Percentiles rank a stretch among this genome's conserved stretches.
Evolutionary conservation across 2,113 vertebrate species (phyloP).

Genomic region (Scartelaos histophorus): DNA sequence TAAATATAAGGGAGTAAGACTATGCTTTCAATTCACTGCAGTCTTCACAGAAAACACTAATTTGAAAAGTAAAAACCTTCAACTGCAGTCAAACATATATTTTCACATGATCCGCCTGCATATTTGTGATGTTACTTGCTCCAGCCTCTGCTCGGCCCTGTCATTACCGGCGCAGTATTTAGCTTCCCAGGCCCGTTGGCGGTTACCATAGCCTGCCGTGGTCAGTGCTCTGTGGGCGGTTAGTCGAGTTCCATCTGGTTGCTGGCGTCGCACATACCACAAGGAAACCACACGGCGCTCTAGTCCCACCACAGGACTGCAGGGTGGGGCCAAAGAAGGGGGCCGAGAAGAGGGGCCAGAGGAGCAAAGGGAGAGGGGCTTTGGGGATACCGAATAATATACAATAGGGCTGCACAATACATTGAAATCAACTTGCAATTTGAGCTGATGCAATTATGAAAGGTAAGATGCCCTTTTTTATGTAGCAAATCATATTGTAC

Average conservation of each 20-base stretch:
- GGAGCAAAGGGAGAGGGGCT: background rate
- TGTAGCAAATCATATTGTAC: no score
- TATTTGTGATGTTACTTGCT: constrained; percentile 58
- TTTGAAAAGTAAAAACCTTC: background rate
- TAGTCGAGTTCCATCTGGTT: constrained; percentile 67
- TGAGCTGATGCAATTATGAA: no score
- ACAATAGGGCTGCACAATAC: no score
- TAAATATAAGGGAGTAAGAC: background rate
- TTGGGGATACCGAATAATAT: no score
- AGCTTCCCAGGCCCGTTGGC: constrained; percentile 58
- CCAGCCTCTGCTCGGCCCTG: constrained; percentile 54
- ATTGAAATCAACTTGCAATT: no score
- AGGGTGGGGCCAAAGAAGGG: constrained; percentile 61
- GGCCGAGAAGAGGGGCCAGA: constrained; percentile 12
- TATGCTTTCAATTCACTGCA: background rate
- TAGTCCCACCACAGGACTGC: constrained; percentile 61
- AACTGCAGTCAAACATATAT: background rate
- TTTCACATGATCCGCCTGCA: constrained; percentile 31
- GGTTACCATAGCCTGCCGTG: constrained; percentile 60
- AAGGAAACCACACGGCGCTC: constrained; percentile 64
- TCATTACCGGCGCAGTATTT: constrained; percentile 66
- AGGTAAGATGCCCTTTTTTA: no score
- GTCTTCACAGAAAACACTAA: constrained; percentile 7
- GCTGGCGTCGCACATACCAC: constrained; percentile 69
- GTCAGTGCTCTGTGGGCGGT: constrained; percentile 58